phyloP scores from a whole-genome alignment of 1,140 invertebrate genomes.

The Leucophenga varia region DNA sequence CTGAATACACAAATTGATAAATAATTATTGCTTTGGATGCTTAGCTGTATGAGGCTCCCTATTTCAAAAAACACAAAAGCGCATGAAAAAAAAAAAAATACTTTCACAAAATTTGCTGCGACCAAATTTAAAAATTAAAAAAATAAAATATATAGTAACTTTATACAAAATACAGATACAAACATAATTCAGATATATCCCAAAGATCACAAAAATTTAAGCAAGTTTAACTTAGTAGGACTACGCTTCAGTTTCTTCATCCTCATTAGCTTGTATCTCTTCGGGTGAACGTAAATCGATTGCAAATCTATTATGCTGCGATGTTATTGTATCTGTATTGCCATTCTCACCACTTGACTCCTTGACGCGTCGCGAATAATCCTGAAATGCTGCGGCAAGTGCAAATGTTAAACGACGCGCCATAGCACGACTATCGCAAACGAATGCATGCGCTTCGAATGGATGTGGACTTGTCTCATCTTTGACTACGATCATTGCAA shows the following conservation, averaged over 20 bases:
- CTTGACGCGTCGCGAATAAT: slow-evolving; percentile 77
- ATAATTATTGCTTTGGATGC: slow-evolving; percentile 51
- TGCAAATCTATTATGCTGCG: slow-evolving; percentile 67
- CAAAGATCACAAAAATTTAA: not conserved
- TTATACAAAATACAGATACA: too few species aligned
- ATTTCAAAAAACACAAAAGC: too few species aligned
- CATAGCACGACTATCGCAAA: slow-evolving; percentile 81
- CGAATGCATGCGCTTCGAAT: slow-evolving; percentile 90
- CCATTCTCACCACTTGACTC: slow-evolving; percentile 37
- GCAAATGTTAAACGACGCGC: slow-evolving; percentile 85
- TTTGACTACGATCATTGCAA: slow-evolving; percentile 91
- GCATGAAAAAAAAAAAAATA: too few species aligned
- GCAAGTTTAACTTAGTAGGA: not conserved
- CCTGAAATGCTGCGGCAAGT: slow-evolving; percentile 86
- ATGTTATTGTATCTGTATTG: slow-evolving; percentile 39
- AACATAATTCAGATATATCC: slow-evolving; percentile 18
- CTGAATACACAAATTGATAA: not conserved
- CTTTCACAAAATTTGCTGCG: too few species aligned
- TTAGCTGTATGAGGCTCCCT: slow-evolving; percentile 53
- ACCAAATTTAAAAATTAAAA: too few species aligned
- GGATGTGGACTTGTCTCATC: slow-evolving; percentile 68
- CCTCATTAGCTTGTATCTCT: slow-evolving; percentile 66
- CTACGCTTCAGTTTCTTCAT: slow-evolving; percentile 56
- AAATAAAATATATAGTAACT: too few species aligned
- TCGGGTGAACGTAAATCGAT: slow-evolving; percentile 82